Conservation (phyloP, 2,113 vertebrate genomes). For the Willisornis vidua region DNA sequence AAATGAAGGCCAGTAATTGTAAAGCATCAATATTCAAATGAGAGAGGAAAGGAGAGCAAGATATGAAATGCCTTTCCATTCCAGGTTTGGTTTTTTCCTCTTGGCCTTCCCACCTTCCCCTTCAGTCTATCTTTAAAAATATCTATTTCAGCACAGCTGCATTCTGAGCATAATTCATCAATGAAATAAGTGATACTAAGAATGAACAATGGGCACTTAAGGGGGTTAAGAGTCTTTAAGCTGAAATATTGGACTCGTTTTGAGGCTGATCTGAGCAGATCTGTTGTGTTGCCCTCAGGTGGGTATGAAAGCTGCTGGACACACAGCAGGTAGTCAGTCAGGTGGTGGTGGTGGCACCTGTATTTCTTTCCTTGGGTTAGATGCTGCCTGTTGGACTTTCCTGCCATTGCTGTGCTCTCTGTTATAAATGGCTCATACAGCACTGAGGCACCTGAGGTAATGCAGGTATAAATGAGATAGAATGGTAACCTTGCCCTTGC, state of each 20-base stretch:
- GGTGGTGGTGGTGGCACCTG: not conserved
- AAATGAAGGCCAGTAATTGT: not conserved
- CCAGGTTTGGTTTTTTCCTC: not conserved
- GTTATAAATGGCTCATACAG: not conserved
- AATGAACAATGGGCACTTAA: not conserved
- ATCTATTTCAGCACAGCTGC: not conserved
- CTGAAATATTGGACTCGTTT: not conserved
- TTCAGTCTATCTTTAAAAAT: not conserved
- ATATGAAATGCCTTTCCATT: not conserved
- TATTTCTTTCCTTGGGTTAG: not conserved
- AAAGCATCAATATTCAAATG: not conserved
- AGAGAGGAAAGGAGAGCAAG: not conserved
- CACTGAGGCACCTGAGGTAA: not conserved
- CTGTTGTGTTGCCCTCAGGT: not conserved
- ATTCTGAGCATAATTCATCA: not conserved
- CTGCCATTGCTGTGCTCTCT: not conserved
- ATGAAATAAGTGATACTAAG: slow-evolving; percentile 11
- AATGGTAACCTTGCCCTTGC: not conserved
- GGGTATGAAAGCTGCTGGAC: not conserved
- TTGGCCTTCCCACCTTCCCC: not conserved
- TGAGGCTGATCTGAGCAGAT: not conserved
- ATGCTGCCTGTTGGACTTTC: not conserved
- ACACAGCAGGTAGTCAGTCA: not conserved
- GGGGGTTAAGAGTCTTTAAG: not conserved
- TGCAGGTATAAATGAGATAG: not conserved